Conservation (phyloP, 2,113 vertebrate species). For the Semicossyphus pulcher region DNA sequence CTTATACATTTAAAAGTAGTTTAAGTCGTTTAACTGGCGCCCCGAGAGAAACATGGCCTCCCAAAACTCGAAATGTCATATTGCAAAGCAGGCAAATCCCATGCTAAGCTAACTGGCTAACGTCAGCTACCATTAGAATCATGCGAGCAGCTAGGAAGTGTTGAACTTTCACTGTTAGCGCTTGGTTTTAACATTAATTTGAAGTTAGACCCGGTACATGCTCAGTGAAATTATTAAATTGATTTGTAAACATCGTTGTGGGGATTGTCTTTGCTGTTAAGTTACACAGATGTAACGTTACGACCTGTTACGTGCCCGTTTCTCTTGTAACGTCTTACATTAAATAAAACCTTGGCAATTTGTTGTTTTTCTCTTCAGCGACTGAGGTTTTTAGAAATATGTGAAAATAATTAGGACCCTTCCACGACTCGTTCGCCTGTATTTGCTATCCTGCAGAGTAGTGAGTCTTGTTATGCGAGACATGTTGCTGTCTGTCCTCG, state of each 20-base stretch:
- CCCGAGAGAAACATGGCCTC: slow-evolving; percentile 61
- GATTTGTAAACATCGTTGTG: background rate
- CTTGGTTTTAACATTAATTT: background rate
- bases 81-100: slow-evolving; percentile 53
- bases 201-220: fast-evolving
- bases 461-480: background rate
- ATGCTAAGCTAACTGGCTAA: slow-evolving; percentile 65
- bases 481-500: background rate
- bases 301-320: background rate
- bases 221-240: too few relatives aligned
- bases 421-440: background rate
- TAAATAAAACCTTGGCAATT: too few relatives aligned
- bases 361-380: background rate
- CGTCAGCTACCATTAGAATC: slow-evolving; percentile 40
- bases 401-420: background rate
- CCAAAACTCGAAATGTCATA: slow-evolving; percentile 57
- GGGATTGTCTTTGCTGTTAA: background rate
- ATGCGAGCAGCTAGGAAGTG: slow-evolving; percentile 19
- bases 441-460: too few relatives aligned
- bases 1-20: background rate
- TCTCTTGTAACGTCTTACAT: too few relatives aligned
- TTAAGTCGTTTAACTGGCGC: slow-evolving; percentile 20
- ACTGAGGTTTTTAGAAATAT: background rate
- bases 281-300: background rate
- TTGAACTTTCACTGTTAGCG: background rate